phyloP scores from a whole-genome alignment of 2,888 invertebrate species.

The Thelaira solivaga region DNA sequence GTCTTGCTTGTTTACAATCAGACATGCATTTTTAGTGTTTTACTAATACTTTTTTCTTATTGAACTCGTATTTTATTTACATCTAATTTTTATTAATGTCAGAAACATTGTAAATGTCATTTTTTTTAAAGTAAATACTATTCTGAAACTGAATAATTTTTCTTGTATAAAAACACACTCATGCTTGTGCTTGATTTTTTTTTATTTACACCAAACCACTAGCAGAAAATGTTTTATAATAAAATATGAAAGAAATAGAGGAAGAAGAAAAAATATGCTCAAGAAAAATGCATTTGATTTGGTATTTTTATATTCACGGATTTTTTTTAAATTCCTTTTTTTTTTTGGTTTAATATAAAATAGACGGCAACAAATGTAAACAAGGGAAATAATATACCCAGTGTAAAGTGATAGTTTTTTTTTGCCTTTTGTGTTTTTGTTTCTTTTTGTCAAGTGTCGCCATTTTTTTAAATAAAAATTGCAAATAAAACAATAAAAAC shows the following conservation, averaged over 20 bases:
- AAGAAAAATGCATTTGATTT: constrained; percentile 37
- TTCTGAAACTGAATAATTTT: constrained; percentile 3
- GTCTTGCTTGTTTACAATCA: neutral
- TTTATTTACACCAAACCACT: neutral
- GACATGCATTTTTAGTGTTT: constrained; percentile 1
- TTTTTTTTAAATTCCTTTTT: neutral
- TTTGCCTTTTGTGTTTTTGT: neutral
- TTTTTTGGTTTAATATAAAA: constrained; percentile 35
- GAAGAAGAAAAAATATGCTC: neutral
- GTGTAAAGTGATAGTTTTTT: neutral
- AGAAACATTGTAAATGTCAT: constrained; percentile 31
- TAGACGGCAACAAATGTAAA: constrained; percentile 34
- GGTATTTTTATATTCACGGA: constrained; percentile 11
- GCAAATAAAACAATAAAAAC: neutral
- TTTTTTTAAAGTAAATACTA: constrained; percentile 24
- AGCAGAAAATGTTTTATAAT: neutral
- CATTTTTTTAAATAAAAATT: constrained; percentile 43
- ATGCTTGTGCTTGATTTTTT: neutral
- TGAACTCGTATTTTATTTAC: constrained; percentile 28
- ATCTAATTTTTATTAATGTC: constrained; percentile 43
- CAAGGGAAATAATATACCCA: constrained; percentile 45
- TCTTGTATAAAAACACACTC: no score
- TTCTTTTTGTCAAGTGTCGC: constrained; percentile 35
- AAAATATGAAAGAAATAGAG: no score
- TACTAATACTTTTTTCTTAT: neutral